phyloP scores from a whole-genome alignment of 2,113 vertebrate genomes.

The Erythrocercus mccallii region DNA sequence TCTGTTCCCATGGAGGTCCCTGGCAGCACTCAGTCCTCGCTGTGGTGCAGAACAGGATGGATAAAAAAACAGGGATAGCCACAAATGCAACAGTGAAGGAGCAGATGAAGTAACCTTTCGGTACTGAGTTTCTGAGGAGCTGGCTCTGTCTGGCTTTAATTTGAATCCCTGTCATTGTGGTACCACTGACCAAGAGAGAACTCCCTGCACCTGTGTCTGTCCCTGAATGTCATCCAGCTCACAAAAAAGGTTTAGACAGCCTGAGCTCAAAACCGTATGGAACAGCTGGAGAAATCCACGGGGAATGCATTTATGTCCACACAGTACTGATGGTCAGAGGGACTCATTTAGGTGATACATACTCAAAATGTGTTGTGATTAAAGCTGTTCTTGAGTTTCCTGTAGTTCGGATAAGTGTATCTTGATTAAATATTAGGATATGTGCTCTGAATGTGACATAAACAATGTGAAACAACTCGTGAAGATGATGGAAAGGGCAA shows the following conservation, averaged over 20 bases:
- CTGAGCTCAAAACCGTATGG: background rate
- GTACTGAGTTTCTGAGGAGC: background rate
- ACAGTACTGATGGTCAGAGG: background rate
- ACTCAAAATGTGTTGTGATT: background rate
- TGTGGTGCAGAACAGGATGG: background rate
- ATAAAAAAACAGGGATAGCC: background rate
- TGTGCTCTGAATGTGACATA: background rate
- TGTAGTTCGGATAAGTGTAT: background rate
- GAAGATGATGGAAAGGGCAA: background rate
- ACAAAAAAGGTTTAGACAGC: background rate
- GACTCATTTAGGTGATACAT: background rate
- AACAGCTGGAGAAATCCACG: background rate
- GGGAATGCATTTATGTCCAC: background rate
- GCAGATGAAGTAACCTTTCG: background rate
- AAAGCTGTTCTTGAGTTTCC: background rate
- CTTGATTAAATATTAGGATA: background rate
- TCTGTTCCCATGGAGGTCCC: background rate
- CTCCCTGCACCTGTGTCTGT: fast-evolving
- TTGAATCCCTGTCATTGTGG: fast-evolving
- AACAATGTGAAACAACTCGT: background rate
- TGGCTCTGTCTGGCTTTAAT: background rate
- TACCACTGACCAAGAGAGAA: fast-evolving
- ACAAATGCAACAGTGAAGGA: background rate
- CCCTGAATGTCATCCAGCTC: background rate
- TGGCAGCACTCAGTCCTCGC: fast-evolving